A percentile compares a stretch with the other conserved stretches of the same genome.
These are phyloP conservation scores for Drosophila tanythrix DNA, from an alignment of 2,888 invertebrate species.

Conservation along the genomic window DNA sequence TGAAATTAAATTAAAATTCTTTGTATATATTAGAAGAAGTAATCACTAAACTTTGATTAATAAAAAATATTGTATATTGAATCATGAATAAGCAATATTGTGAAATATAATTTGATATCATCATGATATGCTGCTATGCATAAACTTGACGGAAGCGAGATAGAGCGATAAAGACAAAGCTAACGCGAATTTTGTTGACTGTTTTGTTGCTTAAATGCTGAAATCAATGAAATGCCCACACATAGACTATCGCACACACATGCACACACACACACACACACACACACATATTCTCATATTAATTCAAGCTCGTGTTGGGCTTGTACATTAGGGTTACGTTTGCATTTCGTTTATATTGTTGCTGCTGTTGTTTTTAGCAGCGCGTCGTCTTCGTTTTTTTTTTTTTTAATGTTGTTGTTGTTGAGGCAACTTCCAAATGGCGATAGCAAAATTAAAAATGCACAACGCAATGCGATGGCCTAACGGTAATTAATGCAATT, in stretches of 20 bases:
- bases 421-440: constrained; percentile 60
- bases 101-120: constrained; percentile 12
- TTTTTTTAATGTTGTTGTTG: constrained; percentile 24
- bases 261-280: constrained; percentile 7
- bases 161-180: constrained; percentile 17
- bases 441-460: constrained; percentile 77
- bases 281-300: constrained; percentile 14
- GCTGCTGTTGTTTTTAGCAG: constrained; percentile 30
- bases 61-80: neutral
- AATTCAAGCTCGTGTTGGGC: constrained; percentile 67
- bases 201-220: constrained; percentile 51
- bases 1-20: neutral
- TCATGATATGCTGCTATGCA: constrained; percentile 29
- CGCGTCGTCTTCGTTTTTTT: constrained; percentile 27
- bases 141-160: constrained; percentile 25
- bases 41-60: neutral
- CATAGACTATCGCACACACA: constrained; percentile 27
- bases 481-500: constrained; percentile 83
- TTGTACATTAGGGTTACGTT: constrained; percentile 68
- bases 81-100: neutral
- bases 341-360: constrained; percentile 41
- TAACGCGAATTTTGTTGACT: constrained; percentile 38
- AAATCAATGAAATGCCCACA: constrained; percentile 74
- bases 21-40: neutral
- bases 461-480: constrained; percentile 80